Base-by-base conservation (phyloP, 2,888 invertebrate genomes). In the Epicampocera succincta region DNA sequence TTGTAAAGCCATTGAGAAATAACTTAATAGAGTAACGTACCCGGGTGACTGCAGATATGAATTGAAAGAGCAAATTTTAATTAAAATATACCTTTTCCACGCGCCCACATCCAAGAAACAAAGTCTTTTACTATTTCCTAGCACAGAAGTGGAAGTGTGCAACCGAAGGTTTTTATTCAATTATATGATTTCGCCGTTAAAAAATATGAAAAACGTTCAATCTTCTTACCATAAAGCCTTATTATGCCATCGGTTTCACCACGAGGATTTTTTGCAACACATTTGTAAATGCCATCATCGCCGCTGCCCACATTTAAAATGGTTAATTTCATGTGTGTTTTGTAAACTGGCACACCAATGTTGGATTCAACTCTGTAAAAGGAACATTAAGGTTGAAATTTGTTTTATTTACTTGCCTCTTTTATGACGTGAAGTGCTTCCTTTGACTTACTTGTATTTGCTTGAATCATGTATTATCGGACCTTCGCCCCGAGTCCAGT, bases 201-300 rank as follows among this genome's bases (percentile, higher is more conserved):
- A n/a, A 29, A 8, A 11, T 38, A 6, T 1, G 19, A 13, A 12
- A 46, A 33, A 21, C 21, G 1, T 3, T 21, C 5, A 61, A 61
- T 58, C 21, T 29, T 29, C 96, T 95, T 92, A 97, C 97, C 95
- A 91, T 97, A 97, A 84, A 97, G 92, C 85, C 96, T 93, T 89
- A 97, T 97, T 65, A 95, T 95, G 83, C 97, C 97, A 91, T 97
- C 97, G 1, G 97, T 97, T 89, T 97, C 96, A 78, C 97, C 97
- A 65, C 97, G 93, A 13, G 97, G 96, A 92, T 97, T 97, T 91
- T 97, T 97, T 46, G 97, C 91, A 52, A 91, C 94, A 85, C 97
- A 97, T 90, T 96, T 96, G 91, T 97, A 97, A 66, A 94, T 95
- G 25, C 96, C 97, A 89, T 96, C 97, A 91, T 98, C 97, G 86